phyloP scores from a whole-genome alignment of 1,140 invertebrate species.

The Theocolax elegans region DNA sequence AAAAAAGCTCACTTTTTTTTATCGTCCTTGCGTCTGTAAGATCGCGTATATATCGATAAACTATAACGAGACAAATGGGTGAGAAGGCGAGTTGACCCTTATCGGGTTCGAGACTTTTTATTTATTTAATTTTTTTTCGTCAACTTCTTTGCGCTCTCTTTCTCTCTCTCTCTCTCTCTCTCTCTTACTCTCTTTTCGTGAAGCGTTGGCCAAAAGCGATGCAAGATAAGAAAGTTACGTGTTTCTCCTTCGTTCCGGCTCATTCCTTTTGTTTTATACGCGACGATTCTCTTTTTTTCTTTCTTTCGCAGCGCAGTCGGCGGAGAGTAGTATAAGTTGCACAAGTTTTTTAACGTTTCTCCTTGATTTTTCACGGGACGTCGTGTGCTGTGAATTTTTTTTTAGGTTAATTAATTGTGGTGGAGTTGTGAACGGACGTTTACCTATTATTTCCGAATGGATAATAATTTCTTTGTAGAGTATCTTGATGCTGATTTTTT shows the following conservation, averaged over 20 bases:
- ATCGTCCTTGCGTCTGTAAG: neutral
- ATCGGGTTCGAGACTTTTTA: conserved; percentile 25
- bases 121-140: conserved; percentile 19
- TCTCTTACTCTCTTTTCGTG: neutral
- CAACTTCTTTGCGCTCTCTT: conserved; percentile 11
- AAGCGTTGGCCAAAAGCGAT: conserved; percentile 17
- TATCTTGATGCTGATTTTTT: too few species aligned
- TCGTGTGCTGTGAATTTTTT: neutral
- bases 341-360: neutral
- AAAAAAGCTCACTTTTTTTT: too few species aligned
- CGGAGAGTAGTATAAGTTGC: neutral
- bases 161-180: too few species aligned
- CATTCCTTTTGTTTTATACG: neutral
- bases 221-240: conserved; percentile 29
- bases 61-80: conserved; percentile 61
- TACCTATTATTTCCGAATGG: too few species aligned
- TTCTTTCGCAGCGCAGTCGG: neutral
- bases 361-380: neutral
- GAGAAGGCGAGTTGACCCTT: conserved; percentile 47
- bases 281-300: neutral
- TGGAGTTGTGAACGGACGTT: too few species aligned
- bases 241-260: neutral
- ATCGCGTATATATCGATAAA: conserved; percentile 55
- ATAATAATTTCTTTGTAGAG: too few species aligned
- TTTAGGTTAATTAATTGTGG: too few species aligned